Evolutionary conservation across 2,888 invertebrate genomes (phyloP).

Genomic region (Spodoptera picta): DNA sequence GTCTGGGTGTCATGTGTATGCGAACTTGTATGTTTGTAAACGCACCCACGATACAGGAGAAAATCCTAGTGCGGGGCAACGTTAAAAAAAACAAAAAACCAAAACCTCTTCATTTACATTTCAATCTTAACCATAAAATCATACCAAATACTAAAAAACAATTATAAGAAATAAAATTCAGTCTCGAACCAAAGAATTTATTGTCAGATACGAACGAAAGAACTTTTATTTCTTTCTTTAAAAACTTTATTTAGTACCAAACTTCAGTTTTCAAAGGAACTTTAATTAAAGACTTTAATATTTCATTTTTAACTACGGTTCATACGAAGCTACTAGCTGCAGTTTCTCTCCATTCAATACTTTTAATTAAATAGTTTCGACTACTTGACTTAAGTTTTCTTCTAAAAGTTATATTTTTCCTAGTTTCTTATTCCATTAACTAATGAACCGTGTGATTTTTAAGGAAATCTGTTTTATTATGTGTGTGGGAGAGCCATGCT

Average conservation of each 20-base stretch:
- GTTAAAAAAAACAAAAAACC: too few species aligned
- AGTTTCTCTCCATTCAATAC: constrained; percentile 20
- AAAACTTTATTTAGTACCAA: constrained; percentile 36
- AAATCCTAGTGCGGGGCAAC: too few species aligned
- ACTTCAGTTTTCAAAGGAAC: constrained; percentile 34
- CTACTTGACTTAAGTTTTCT: constrained; percentile 23
- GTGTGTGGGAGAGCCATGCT: too few species aligned
- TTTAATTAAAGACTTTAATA: constrained; percentile 56
- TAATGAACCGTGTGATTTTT: too few species aligned
- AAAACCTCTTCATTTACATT: too few species aligned
- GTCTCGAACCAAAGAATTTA: constrained; percentile 1
- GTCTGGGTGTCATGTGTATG: too few species aligned
- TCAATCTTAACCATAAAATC: too few species aligned
- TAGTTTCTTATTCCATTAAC: neutral
- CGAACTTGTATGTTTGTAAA: too few species aligned
- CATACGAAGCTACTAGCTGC: neutral
- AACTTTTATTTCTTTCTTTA: constrained; percentile 33
- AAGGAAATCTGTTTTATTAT: too few species aligned
- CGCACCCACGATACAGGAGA: too few species aligned
- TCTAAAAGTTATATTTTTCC: constrained; percentile 19
- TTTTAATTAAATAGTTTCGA: constrained; percentile 47
- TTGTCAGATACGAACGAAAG: constrained; percentile 16
- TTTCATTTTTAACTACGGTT: constrained; percentile 43
- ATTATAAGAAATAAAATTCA: too few species aligned
- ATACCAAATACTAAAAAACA: too few species aligned